A percentile compares a stretch with the other conserved stretches of the same genome.
Conservation (phyloP, 1,140 invertebrate genomes). For the Holotrichia oblita region DNA sequence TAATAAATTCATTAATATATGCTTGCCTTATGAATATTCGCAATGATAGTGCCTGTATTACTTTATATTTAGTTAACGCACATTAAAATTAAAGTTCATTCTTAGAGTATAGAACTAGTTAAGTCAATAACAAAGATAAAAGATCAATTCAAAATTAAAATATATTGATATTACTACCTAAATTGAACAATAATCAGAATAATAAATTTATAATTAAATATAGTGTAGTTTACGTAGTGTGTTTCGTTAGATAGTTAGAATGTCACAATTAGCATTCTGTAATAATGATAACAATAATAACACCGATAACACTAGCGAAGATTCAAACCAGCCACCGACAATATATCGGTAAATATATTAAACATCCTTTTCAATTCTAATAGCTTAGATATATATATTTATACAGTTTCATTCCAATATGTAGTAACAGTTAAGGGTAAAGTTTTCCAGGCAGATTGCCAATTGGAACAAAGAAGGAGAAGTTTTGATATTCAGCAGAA, state of each 20-base stretch:
- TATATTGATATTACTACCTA: slow-evolving; percentile 24
- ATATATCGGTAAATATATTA: slow-evolving; percentile 76
- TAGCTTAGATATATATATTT: neutral
- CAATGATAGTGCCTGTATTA: slow-evolving; percentile 36
- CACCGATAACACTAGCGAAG: slow-evolving; percentile 79
- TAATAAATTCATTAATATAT: slow-evolving; percentile 26
- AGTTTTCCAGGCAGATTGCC: slow-evolving; percentile 22
- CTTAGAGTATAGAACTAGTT: slow-evolving; percentile 16
- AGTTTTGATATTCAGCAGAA: slow-evolving; percentile 34
- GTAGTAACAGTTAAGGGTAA: slow-evolving; percentile 32
- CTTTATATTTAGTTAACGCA: slow-evolving; percentile 22
- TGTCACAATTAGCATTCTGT: slow-evolving; percentile 63
- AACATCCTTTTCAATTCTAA: neutral
- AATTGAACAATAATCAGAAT: slow-evolving; percentile 2
- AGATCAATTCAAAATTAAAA: neutral
- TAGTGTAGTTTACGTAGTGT: slow-evolving; percentile 26
- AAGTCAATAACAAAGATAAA: slow-evolving; percentile 30
- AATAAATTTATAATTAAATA: slow-evolving; percentile 26
- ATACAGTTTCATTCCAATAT: neutral
- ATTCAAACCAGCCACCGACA: slow-evolving; percentile 80
- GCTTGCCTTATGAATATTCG: slow-evolving; percentile 37
- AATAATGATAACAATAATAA: slow-evolving; percentile 73
- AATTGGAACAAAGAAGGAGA: slow-evolving; percentile 33
- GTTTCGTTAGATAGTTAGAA: slow-evolving; percentile 45
- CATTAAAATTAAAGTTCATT: slow-evolving; percentile 9